phyloP scores from a whole-genome alignment of 2,113 vertebrate species.

The Empidonax traillii region DNA sequence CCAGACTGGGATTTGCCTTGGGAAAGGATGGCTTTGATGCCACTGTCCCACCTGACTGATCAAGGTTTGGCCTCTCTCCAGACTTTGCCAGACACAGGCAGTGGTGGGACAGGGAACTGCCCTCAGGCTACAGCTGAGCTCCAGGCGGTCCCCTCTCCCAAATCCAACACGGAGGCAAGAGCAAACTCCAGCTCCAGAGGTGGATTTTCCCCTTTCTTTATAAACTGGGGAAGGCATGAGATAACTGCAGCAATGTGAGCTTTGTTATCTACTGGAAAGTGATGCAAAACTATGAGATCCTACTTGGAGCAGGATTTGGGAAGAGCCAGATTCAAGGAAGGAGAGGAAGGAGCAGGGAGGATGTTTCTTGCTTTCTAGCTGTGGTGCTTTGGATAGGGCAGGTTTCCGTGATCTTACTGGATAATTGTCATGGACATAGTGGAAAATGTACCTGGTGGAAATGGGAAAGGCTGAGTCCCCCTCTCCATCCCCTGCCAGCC shows the following conservation, averaged over 20 bases:
- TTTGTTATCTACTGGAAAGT: fast-evolving
- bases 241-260: neutral
- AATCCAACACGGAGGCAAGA: neutral
- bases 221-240: neutral
- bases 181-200: neutral
- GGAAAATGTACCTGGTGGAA: neutral
- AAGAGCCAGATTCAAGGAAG: neutral
- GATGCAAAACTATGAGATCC: neutral
- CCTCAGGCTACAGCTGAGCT: neutral
- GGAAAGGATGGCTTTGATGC: neutral
- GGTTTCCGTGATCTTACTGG: neutral
- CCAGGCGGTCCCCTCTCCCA: neutral
- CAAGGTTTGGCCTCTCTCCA: neutral
- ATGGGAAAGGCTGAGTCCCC: neutral
- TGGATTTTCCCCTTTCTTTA: neutral
- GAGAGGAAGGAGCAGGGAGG: neutral
- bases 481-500: neutral
- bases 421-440: neutral
- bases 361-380: neutral
- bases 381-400: neutral
- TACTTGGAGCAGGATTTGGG: neutral
- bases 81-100: neutral
- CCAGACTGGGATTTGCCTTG: neutral
- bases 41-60: neutral
- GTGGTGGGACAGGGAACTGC: neutral